phyloP scores from a whole-genome alignment of 2,888 invertebrate genomes.

The Diachrysia chrysitis region DNA sequence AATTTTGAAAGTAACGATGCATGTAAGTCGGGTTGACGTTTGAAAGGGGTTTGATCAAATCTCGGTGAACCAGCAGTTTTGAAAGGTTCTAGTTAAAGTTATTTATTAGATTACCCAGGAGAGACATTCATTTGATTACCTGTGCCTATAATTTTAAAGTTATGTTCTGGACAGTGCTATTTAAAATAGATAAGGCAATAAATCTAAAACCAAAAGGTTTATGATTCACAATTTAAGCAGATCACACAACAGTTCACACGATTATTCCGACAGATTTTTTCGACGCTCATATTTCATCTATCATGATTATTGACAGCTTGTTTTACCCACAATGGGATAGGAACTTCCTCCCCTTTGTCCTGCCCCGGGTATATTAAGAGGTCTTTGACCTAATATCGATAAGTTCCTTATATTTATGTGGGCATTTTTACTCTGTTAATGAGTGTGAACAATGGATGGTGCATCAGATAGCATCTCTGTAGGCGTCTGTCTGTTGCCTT shows the following conservation, averaged over 20 bases:
- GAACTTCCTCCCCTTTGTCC: slow-evolving; percentile 45
- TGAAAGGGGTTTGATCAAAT: slow-evolving; percentile 6
- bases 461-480: slow-evolving; percentile 64
- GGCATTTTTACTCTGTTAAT: slow-evolving; percentile 63
- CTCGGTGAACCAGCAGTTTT: not conserved
- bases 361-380: slow-evolving; percentile 26
- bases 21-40: slow-evolving; percentile 9
- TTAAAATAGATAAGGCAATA: slow-evolving; percentile 16
- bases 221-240: slow-evolving; percentile 29
- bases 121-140: slow-evolving; percentile 2
- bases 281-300: slow-evolving; percentile 52
- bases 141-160: not conserved
- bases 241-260: slow-evolving; percentile 36
- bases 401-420: slow-evolving; percentile 49
- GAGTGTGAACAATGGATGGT: slow-evolving; percentile 66
- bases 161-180: not conserved
- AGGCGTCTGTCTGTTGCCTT: slow-evolving; percentile 45
- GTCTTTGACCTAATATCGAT: slow-evolving; percentile 50
- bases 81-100: slow-evolving; percentile 5
- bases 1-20: slow-evolving; percentile 7
- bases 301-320: slow-evolving; percentile 54
- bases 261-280: slow-evolving; percentile 37
- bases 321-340: slow-evolving; percentile 51
- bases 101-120: slow-evolving; percentile 1
- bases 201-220: slow-evolving; percentile 38